Conservation (phyloP, 2,113 vertebrate species). For the Azemiops feae region DNA sequence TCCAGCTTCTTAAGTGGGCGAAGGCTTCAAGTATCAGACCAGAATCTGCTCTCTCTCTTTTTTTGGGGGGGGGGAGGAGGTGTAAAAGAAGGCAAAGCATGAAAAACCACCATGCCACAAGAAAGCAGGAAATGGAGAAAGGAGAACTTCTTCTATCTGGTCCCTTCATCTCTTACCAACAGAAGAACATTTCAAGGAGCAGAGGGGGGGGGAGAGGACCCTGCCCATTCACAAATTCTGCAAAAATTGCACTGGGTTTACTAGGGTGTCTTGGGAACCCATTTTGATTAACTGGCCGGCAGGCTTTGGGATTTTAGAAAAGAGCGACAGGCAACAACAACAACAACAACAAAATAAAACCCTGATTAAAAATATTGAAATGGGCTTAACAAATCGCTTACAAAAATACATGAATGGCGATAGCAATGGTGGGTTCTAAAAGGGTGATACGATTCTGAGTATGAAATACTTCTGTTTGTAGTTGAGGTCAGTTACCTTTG, state of each 20-base stretch:
- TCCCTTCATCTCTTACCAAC: neutral
- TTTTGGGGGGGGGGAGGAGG: neutral
- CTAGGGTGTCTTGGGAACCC: neutral
- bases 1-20: neutral
- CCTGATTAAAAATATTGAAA: too few species aligned
- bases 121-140: neutral
- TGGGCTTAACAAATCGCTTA: neutral
- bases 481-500: neutral
- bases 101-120: neutral
- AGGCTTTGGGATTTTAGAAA: neutral
- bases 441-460: neutral
- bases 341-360: too few species aligned
- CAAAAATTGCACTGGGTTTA: neutral
- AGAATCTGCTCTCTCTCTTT: neutral
- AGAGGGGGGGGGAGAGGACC: neutral
- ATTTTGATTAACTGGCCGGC: neutral
- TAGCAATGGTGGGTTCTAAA: neutral
- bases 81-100: neutral
- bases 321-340: neutral
- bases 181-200: neutral
- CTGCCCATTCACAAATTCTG: neutral
- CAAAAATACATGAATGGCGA: neutral
- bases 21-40: neutral
- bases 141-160: neutral
- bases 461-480: neutral